A percentile compares a stretch with the other conserved stretches of the same genome.
Evolutionary conservation across 2,888 invertebrate species (phyloP).

Genomic region (Drosophila yooni): DNA sequence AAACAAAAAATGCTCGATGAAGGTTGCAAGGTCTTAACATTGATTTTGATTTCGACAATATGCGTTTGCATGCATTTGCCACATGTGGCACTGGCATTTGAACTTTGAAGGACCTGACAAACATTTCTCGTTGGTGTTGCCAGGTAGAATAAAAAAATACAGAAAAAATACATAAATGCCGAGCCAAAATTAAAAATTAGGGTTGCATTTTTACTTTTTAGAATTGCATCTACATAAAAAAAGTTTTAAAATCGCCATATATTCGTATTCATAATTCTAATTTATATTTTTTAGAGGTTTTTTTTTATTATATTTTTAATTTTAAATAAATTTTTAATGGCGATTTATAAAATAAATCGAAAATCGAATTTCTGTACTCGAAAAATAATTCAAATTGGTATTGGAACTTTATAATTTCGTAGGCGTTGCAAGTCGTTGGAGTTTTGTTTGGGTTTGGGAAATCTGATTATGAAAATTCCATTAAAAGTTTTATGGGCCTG

Average conservation of each 20-base stretch:
- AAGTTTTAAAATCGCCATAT: background rate
- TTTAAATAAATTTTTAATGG: background rate
- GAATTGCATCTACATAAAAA: no score
- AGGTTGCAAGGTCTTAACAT: conserved; percentile 68
- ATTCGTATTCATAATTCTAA: background rate
- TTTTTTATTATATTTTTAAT: background rate
- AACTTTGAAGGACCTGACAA: conserved; percentile 59
- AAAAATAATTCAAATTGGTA: conserved; percentile 11
- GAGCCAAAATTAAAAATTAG: background rate
- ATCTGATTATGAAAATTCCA: conserved; percentile 76
- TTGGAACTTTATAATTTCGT: conserved; percentile 20
- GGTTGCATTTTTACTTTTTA: background rate
- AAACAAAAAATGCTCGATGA: conserved; percentile 24
- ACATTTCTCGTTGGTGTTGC: conserved; percentile 18
- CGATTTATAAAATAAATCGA: background rate
- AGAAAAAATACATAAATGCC: background rate
- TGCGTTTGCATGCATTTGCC: conserved; percentile 1
- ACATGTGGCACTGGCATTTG: conserved; percentile 42
- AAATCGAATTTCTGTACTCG: background rate
- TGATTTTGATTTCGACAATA: conserved; percentile 66
- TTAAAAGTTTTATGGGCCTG: conserved; percentile 66
- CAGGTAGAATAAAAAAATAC: no score
- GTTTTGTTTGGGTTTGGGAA: conserved; percentile 16
- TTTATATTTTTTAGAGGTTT: background rate
- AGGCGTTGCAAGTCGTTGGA: background rate